Evolutionary conservation across 2,113 vertebrate species (phyloP).

Genomic region (Eolophus roseicapilla): DNA sequence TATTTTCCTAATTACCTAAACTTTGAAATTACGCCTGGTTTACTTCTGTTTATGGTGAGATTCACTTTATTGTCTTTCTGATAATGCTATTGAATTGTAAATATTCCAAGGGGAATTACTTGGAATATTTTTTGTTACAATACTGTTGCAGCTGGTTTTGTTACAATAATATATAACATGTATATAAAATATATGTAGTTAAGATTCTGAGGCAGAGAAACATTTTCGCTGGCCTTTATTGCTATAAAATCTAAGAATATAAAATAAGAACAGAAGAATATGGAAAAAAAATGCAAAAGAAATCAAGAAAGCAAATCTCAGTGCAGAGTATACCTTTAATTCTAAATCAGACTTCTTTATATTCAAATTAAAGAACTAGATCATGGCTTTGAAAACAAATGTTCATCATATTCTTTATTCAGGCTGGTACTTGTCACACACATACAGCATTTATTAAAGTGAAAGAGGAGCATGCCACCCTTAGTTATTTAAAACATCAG

Average conservation of each 20-base stretch:
- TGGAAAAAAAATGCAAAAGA: background rate
- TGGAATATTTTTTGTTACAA: background rate
- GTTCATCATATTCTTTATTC: background rate
- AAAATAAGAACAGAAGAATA: background rate
- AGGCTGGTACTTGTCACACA: background rate
- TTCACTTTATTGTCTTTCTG: background rate
- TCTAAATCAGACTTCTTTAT: background rate
- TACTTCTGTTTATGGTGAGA: background rate
- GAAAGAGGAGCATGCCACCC: background rate
- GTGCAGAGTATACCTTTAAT: background rate
- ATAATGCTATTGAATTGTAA: background rate
- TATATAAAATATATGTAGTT: background rate
- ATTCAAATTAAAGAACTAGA: conserved; percentile 16
- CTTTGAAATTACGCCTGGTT: background rate
- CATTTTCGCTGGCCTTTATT: background rate
- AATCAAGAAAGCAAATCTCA: background rate
- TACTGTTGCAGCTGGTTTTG: background rate
- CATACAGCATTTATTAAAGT: background rate
- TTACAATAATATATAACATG: background rate
- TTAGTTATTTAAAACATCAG: background rate
- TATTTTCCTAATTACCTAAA: background rate
- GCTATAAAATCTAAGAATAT: background rate
- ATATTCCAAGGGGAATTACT: background rate
- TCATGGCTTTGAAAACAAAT: background rate
- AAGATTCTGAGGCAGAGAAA: background rate